Evolutionary conservation across 2,888 invertebrate genomes (phyloP), one percentile per base, ranked within the genome.

Genomic region (Ophion ellenae): DNA sequence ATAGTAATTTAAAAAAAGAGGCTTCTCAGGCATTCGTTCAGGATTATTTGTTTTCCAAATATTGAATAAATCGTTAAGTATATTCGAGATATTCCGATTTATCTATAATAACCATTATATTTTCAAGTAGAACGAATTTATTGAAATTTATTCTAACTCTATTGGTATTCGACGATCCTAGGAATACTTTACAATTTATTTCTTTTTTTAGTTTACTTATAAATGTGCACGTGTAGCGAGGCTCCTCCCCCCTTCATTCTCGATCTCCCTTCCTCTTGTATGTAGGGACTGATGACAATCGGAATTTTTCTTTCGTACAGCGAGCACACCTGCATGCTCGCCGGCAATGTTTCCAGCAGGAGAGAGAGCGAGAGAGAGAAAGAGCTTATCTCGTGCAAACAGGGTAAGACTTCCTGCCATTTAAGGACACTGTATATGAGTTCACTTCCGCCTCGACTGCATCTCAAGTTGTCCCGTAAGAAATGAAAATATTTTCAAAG

Each of bases 361-460:
- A 45, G 17, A 4, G 20, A 14, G 6, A 9, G 40, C 45, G 40
- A 9, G 40, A 63, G 40, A 64, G 28, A 61, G 53, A 17, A 17
- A 45, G 24, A 20, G 77, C 66, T 85, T 82, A 85, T 85, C 85
- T 85, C 82, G 85, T 71, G 53, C 79, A 80, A 70, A 82, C 71
- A 36, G 63, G 63, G 40, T 59, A 47, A 75, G 47, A 81, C 75
- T 82, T 82, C 71, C 79, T 71, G 79, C 75, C 85, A 71, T 80
- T 82, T 85, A 82, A 85, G 85, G 85, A 85, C 69, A 67, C 75
- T 32, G 36, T 59, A 40, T 71, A 71, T 71, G 59, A 82, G 76
- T 85, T 82, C 79, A 82, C 82, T 85, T 85, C 85, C 85, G 82
- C 79, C 85, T 85, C 40, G 28, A 66, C 28, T 47, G 74, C 80